These are phyloP conservation scores for Halcyon badia DNA, from an alignment of 2,797 vertebrate genomes.

Conservation along the genomic window DNA sequence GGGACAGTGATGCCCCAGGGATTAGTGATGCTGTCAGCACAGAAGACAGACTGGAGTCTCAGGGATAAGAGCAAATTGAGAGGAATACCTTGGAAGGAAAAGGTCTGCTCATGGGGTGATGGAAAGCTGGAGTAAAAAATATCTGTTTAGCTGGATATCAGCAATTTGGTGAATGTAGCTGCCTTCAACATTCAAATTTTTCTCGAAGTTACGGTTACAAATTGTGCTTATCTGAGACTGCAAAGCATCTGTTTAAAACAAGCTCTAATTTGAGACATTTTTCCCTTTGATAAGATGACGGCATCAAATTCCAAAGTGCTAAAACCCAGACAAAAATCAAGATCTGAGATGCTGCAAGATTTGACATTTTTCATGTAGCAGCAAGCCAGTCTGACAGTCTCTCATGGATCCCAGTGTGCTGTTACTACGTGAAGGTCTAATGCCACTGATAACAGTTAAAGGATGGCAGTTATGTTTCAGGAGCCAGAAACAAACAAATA, in stretches of 20 bases:
- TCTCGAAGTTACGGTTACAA: not conserved
- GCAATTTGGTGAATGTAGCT: not conserved
- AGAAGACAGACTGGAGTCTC: not conserved
- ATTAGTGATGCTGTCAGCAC: rapidly evolving
- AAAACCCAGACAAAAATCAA: slow-evolving; percentile 55
- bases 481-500: not conserved
- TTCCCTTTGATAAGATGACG: slow-evolving; percentile 21
- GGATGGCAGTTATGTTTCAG: not conserved
- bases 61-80: not conserved
- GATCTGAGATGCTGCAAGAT: slow-evolving; percentile 21
- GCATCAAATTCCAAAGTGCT: slow-evolving; percentile 51
- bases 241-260: slow-evolving; percentile 40
- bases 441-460: slow-evolving; percentile 39
- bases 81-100: not conserved
- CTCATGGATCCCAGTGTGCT: not conserved
- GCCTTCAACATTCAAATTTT: not conserved
- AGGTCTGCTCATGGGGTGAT: not conserved
- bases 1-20: not conserved
- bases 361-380: slow-evolving; percentile 59
- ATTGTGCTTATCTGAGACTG: not conserved
- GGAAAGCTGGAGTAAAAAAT: not conserved
- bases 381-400: slow-evolving; percentile 56
- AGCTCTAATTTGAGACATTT: slow-evolving; percentile 55
- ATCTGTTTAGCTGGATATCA: not conserved
- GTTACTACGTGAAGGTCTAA: slow-evolving; percentile 39